Evolutionary conservation across 2,888 invertebrate species (phyloP), one percentile per base, ranked within the genome.

Genomic region (Drosophila mimetica): DNA sequence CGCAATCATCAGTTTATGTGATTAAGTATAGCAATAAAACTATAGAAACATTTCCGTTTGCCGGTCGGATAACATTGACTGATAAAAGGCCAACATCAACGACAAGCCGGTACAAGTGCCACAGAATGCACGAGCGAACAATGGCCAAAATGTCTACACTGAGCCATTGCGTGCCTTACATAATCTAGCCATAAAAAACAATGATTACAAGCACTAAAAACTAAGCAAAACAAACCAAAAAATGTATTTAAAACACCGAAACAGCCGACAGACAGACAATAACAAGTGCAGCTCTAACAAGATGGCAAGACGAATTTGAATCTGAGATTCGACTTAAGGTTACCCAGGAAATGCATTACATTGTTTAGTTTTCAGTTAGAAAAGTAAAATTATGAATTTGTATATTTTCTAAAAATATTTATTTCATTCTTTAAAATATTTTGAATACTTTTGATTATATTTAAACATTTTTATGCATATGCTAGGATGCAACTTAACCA

Each of bases 131-230:
- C 44, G 36, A 28, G 14, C 59, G 51, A 30, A 52, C 51, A 64
- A 64, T 51, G 63, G 34, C 36, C 20, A 36, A 42, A 63, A 64
- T 51, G 52, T 72, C 71, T 77, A 71, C 75, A 74, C 57, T 60
- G 48, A 36, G 59, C 55, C 67, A 71, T 80, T 76, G 83, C 83
- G 76, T 89, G 88, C 71, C 77, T 79, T 77, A 80, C 74, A 86
- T 75, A 75, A 77, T 58, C 54, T 41, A 44, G 39, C 44, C 32
- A 70, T 70, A 70, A 70, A 63, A 61, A 59, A 64, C 48, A 66
- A 54, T 48, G 50, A 39, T 55, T 55, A 47, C 52, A 67, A 44
- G 25, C 66, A 28, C 50, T 64, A 50, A 64, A 66, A 64, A 53
- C 42, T 14, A 34, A 39, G 14, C 46, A 59, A 54, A 66, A 69